Evolutionary conservation across 2,888 invertebrate genomes (phyloP).

Genomic region (Pyralis farinalis): DNA sequence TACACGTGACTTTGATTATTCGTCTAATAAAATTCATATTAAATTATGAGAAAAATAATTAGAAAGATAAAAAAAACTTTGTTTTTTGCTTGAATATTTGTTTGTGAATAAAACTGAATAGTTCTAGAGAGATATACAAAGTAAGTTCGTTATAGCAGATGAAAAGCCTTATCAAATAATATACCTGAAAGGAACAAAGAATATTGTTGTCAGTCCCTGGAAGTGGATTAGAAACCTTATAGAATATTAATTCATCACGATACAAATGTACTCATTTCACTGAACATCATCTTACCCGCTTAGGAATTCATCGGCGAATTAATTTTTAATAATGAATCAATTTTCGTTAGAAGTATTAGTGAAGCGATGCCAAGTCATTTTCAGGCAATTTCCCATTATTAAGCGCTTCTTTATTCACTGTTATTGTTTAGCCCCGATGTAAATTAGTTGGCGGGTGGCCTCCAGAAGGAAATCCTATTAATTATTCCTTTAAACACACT

Average conservation of each 20-base stretch:
- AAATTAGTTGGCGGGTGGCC: constrained; percentile 51
- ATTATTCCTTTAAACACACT: constrained; percentile 39
- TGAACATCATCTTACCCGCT: constrained; percentile 16
- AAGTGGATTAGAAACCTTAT: neutral
- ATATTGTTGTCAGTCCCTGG: neutral
- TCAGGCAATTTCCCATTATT: constrained; percentile 53
- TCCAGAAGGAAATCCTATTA: constrained; percentile 50
- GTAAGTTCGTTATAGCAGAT: no score
- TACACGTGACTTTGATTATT: constrained; percentile 11
- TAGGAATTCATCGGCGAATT: constrained; percentile 30
- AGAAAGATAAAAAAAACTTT: no score
- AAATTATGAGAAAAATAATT: constrained; percentile 1
- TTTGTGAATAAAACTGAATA: no score
- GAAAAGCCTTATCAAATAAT: no score
- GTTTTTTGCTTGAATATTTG: no score
- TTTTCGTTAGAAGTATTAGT: constrained; percentile 35
- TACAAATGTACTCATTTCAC: constrained; percentile 15
- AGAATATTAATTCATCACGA: neutral
- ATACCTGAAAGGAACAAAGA: no score
- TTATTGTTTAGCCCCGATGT: constrained; percentile 60
- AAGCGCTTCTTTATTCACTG: constrained; percentile 50
- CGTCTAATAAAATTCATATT: constrained; percentile 3
- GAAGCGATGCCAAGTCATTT: constrained; percentile 44
- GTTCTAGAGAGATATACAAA: no score
- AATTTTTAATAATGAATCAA: constrained; percentile 42